These are phyloP conservation scores for Notodromas monacha DNA, from an alignment of 2,888 invertebrate species.

Conservation along the genomic window DNA sequence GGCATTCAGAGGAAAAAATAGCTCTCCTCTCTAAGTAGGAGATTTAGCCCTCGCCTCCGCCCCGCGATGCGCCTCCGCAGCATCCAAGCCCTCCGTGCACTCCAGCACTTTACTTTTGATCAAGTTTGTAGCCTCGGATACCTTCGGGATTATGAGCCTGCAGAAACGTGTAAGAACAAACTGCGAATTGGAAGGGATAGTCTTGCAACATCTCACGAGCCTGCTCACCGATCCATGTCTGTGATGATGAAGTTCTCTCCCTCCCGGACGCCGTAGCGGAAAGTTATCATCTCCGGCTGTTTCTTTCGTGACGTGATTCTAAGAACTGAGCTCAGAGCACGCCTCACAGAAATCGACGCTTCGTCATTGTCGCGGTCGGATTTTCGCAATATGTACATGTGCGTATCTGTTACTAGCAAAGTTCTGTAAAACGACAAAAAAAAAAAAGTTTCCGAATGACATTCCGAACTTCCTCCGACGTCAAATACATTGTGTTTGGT, in stretches of 20 bases:
- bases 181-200: background rate
- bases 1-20: no score
- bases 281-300: slow-evolving; percentile 80
- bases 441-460: background rate
- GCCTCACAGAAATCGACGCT: slow-evolving; percentile 50
- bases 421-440: slow-evolving; percentile 25
- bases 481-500: background rate
- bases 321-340: slow-evolving; percentile 63
- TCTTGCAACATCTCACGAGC: background rate
- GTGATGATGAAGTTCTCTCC: slow-evolving; percentile 1
- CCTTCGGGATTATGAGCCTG: background rate
- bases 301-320: slow-evolving; percentile 88
- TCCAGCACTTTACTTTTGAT: background rate
- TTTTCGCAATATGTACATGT: slow-evolving; percentile 42
- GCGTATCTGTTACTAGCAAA: slow-evolving; percentile 48
- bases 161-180: background rate
- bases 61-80: no score
- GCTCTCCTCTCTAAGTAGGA: no score
- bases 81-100: background rate
- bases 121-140: background rate
- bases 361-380: slow-evolving; percentile 24
- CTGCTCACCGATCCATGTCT: slow-evolving; percentile 1
- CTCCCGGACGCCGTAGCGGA: slow-evolving; percentile 36
- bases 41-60: no score
- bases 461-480: background rate